Conservation (phyloP, 2,888 invertebrate genomes). For the Lithosia quadra region DNA sequence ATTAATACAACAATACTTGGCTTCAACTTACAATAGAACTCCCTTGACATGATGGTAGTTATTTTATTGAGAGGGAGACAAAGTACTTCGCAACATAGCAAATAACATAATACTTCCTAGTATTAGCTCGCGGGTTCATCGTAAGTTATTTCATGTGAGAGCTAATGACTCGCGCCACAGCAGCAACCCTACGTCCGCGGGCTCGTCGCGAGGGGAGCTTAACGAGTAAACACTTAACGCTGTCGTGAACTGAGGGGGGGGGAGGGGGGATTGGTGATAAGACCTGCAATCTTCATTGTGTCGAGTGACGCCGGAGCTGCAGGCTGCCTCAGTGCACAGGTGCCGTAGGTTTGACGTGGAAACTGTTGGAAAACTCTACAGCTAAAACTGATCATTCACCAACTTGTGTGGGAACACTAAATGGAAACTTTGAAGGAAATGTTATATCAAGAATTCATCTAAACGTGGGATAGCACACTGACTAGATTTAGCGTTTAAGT, state of each 20-base stretch:
- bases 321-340: neutral
- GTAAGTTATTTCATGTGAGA: neutral
- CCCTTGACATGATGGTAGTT: too few relatives aligned
- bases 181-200: neutral
- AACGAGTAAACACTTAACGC: neutral
- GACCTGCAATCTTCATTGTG: neutral
- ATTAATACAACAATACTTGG: neutral
- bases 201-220: neutral
- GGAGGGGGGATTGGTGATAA: neutral
- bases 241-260: too few relatives aligned
- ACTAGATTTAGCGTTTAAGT: too few relatives aligned
- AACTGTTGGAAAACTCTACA: neutral
- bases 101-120: neutral
- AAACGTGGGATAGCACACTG: too few relatives aligned
- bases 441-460: too few relatives aligned
- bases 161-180: neutral
- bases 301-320: neutral
- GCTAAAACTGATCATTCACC: too few relatives aligned
- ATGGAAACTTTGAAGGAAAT: too few relatives aligned
- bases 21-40: too few relatives aligned
- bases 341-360: neutral
- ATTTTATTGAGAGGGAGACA: neutral
- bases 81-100: neutral
- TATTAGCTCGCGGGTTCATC: too few relatives aligned
- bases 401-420: too few relatives aligned